These are phyloP conservation scores for Willisornis vidua DNA, from an alignment of 2,113 vertebrate genomes.

Conservation along the genomic window DNA sequence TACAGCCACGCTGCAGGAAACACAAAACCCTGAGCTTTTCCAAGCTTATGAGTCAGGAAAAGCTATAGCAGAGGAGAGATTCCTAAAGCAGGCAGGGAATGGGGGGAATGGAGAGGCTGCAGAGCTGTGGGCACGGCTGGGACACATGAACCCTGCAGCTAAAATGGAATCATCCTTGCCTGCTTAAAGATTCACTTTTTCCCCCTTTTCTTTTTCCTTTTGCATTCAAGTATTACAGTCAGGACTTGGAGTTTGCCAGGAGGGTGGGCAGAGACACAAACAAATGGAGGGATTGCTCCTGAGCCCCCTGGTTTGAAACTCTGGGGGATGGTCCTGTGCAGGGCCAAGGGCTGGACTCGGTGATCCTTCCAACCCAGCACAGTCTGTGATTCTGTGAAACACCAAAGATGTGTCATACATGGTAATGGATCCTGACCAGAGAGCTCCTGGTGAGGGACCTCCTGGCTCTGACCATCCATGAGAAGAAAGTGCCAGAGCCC, in stretches of 20 bases:
- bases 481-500: neutral
- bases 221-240: neutral
- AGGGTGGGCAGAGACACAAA: neutral
- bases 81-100: neutral
- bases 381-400: neutral
- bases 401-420: fast-evolving
- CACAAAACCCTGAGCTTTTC: neutral
- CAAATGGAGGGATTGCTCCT: neutral
- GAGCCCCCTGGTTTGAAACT: neutral
- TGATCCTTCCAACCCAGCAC: neutral
- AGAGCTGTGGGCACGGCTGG: neutral
- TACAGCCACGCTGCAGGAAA: neutral
- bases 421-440: neutral
- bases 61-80: neutral
- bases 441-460: neutral
- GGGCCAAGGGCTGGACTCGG: neutral
- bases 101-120: neutral
- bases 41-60: neutral
- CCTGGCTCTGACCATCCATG: neutral
- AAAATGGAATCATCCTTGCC: neutral
- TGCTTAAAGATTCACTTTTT: neutral
- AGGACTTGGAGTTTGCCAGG: neutral
- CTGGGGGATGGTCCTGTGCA: neutral
- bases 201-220: neutral
- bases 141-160: neutral